Evolutionary conservation across 1,140 invertebrate species (phyloP).

Genomic region (Lysiphlebus fabarum): DNA sequence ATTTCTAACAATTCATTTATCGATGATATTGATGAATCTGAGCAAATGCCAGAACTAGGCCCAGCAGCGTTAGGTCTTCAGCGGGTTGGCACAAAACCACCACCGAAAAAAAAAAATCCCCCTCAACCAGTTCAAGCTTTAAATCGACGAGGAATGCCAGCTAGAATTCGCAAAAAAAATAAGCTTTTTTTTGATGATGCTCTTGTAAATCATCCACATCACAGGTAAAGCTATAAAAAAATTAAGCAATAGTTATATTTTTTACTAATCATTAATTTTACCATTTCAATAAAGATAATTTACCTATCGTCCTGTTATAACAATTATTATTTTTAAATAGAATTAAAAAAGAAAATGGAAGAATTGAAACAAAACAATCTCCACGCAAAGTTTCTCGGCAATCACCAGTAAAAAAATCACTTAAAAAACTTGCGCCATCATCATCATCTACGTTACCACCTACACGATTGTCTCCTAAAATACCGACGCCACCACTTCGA

Average conservation of each 20-base stretch:
- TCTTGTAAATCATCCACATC: slow-evolving; percentile 76
- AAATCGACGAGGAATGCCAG: slow-evolving; percentile 83
- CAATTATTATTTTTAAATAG: slow-evolving; percentile 32
- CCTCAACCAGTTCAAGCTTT: slow-evolving; percentile 71
- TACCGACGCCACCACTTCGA: too few species aligned
- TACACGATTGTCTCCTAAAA: background rate
- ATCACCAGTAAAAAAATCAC: slow-evolving; percentile 60
- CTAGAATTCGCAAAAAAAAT: slow-evolving; percentile 86
- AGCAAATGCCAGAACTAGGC: slow-evolving; percentile 65
- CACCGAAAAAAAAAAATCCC: slow-evolving; percentile 62
- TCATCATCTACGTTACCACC: background rate
- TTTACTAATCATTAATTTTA: too few species aligned
- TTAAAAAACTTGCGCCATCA: slow-evolving; percentile 28
- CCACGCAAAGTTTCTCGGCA: slow-evolving; percentile 57
- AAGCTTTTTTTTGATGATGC: slow-evolving; percentile 89
- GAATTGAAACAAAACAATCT: slow-evolving; percentile 44
- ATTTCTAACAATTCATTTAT: slow-evolving; percentile 48
- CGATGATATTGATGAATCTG: slow-evolving; percentile 61
- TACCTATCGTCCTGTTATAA: slow-evolving; percentile 8
- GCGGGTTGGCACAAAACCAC: slow-evolving; percentile 70
- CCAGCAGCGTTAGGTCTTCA: slow-evolving; percentile 74
- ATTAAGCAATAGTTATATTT: slow-evolving; percentile 21
- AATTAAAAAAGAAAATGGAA: slow-evolving; percentile 50
- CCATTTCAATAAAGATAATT: slow-evolving; percentile 21
- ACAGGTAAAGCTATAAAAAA: slow-evolving; percentile 38